Base-by-base conservation (phyloP, 1,140 invertebrate genomes). In the Anastrepha obliqua region DNA sequence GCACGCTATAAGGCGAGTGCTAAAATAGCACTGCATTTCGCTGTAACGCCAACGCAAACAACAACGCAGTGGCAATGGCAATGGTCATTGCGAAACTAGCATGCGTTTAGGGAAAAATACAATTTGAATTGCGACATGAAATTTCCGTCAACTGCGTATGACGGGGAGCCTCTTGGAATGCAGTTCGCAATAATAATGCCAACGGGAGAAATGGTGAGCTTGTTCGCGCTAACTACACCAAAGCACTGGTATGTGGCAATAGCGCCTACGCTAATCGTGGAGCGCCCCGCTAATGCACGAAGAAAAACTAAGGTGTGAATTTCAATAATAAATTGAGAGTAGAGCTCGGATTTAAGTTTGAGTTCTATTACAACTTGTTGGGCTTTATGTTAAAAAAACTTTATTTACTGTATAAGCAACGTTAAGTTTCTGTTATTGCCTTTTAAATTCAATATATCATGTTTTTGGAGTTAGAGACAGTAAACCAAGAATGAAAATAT, bases 121-220 rank as follows among this genome's bases (percentile, higher is more conserved):
- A 81, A 81, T 81, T 81, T 81, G 44, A 51, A n/a, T 55, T 81
- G 74, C 74, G n/a, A 81, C 70, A 74, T 74, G 70, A 74, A 74
- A 74, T n/a, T 74, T 42, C 39, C 9, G 64, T 11, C 70, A 20
- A 42, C 13, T 81, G 42, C 3, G n/a, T 7, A 2, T 29, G 47
- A 51, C n/a, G 74, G 2, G 4, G 9, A 9, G 74, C 17, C 29
- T 81, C 55, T 51, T 29, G 2, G 64, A 2, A 47, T 47, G 15
- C 42, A 4, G 67, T 13, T 42, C 39, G 15, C 29, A 47, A 74
- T 74, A 42, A 74, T 17, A 74, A 4, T 39, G 67, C 67, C 67
- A 47, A 6, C 67, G 67, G 67, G 44, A 3, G 42, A 3, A 17
- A 15, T n/a, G 67, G 39, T 17, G 67, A 55, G 74, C 42, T 81